Evolutionary conservation across 2,797 vertebrate species (phyloP).

Genomic region (Sphenodon punctatus): DNA sequence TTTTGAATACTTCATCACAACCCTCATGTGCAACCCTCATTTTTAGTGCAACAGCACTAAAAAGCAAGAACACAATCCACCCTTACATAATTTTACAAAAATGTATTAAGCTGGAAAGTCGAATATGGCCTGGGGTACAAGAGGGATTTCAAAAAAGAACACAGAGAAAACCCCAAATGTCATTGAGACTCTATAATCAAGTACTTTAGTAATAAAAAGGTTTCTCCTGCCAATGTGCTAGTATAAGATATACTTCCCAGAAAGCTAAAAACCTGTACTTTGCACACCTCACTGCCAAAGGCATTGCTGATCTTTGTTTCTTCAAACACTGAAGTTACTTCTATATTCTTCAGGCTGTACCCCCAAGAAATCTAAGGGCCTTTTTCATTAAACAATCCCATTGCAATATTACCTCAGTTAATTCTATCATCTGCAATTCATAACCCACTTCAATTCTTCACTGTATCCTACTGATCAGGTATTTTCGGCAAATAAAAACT

Average conservation of each 20-base stretch:
- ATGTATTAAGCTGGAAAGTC: no score
- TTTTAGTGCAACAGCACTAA: not conserved
- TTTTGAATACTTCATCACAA: conserved; percentile 2
- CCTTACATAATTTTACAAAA: not conserved
- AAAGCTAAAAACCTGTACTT: not conserved
- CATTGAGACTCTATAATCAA: not conserved
- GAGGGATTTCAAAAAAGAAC: not conserved
- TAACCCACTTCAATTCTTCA: not conserved
- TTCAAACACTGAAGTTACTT: not conserved
- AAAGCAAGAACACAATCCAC: not conserved
- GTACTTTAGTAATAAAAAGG: not conserved
- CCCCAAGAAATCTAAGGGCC: not conserved
- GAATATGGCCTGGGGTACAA: not conserved
- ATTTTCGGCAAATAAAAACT: conserved; percentile 1
- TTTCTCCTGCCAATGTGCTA: not conserved
- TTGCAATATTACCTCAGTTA: not conserved
- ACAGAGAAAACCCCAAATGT: not conserved
- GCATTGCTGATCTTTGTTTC: not conserved
- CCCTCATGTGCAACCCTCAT: conserved; percentile 20
- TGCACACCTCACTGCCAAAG: rapidly evolving
- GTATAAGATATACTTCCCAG: not conserved
- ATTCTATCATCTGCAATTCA: not conserved
- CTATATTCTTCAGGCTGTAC: not conserved
- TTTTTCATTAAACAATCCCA: not conserved
- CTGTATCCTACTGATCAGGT: not conserved